Base-by-base conservation (phyloP, 92 coral and sea anemone species). In the Zoanthus gigantus region DNA sequence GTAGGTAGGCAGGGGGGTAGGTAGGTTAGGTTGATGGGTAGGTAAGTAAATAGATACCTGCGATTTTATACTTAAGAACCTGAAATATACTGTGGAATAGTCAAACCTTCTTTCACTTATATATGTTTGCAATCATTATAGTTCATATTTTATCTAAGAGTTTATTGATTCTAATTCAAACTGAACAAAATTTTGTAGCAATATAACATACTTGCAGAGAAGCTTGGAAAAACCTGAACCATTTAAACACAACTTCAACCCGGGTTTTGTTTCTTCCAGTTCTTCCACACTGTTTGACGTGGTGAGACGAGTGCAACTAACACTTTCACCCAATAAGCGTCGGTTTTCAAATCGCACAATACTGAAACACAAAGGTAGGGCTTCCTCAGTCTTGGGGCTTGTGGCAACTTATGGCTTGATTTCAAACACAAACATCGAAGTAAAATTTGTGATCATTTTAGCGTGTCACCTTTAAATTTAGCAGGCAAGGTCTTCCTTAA, bases 261-360 rank as follows among this genome's bases (percentile, higher is more conserved):
- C 85, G 2, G 5, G 15, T 13, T 45, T 65, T 0, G 85, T 47
- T 12, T 68, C 50, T 8, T 81, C 56, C 28, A 81, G n/a, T 15
- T 66, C 75, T 48, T 81, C 74, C 0, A 65, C 85, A 15, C 61
- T 13, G 9, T 54, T 17, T 1, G 61, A 66, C 58, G 74, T 23
- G 37, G 58, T 6, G 37, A 65, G 46, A 5, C 50, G 57, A 4
- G 75, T 37, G 12, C 74, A 46, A 45, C 85, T 81, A 4, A 2
- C 42, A 37, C 85, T 81, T 48, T 65, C 23, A 46, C 85, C 73
- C 42, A 68, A 15, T 52, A 81, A 81, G 0, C n/a, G 31, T 45
- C 42, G 66, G 46, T 66, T 81, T 47, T 71, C 48, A 0, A 45
- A 48, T 42, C 85, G 74, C 18, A 65, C 61, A 66, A 81, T 9